phyloP scores from a whole-genome alignment of 2,888 invertebrate genomes.

The Mycogona germanica region DNA sequence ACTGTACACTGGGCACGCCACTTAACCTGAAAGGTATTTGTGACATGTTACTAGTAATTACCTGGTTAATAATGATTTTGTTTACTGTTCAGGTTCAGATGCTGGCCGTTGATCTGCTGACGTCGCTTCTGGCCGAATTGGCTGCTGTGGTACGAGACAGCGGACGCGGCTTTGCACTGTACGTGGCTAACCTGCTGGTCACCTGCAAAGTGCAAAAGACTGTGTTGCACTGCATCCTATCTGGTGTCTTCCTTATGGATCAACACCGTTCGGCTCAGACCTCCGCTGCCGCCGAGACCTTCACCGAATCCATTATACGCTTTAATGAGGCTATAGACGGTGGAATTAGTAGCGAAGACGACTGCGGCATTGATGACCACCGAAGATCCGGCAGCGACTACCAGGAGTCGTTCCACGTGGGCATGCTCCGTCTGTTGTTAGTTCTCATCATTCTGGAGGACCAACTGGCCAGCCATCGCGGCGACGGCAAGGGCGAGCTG shows the following conservation, averaged over 20 bases:
- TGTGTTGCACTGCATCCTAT: conserved; percentile 62
- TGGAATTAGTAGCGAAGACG: conserved; percentile 23
- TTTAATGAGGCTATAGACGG: conserved; percentile 50
- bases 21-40: too few species aligned
- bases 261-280: neutral
- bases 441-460: conserved; percentile 62
- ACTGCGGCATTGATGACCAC: neutral
- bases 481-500: conserved; percentile 16
- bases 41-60: too few species aligned
- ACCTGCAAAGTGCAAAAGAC: conserved; percentile 75
- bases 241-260: conserved; percentile 47
- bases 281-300: conserved; percentile 35
- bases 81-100: too few species aligned
- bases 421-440: conserved; percentile 43
- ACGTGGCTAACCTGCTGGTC: conserved; percentile 54
- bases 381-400: conserved; percentile 34
- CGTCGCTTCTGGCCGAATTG: conserved; percentile 55
- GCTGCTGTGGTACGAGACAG: conserved; percentile 60
- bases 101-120: conserved; percentile 58
- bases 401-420: conserved; percentile 53
- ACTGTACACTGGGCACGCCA: too few species aligned
- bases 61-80: too few species aligned
- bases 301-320: conserved; percentile 58
- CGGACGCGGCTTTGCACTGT: conserved; percentile 61
- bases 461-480: conserved; percentile 46